These are phyloP conservation scores for Trissolcus japonicus DNA, from an alignment of 2,888 invertebrate genomes.

Conservation along the genomic window DNA sequence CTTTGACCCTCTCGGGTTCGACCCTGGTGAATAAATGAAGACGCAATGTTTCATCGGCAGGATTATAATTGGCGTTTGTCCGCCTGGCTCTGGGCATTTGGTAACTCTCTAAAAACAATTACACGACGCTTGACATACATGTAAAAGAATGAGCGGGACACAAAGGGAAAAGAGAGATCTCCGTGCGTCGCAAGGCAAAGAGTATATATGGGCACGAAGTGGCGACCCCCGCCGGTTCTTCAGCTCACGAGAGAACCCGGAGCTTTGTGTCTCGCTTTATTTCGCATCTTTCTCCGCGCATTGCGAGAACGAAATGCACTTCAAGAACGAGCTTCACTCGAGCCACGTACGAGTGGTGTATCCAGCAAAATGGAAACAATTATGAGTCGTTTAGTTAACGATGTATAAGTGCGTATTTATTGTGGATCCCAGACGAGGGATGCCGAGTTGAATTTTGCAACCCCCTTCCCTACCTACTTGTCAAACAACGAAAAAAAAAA, in stretches of 20 bases:
- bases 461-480: too few species aligned
- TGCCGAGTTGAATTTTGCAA: too few species aligned
- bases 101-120: constrained; percentile 54
- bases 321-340: constrained; percentile 28
- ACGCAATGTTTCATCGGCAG: constrained; percentile 27
- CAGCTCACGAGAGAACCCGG: not conserved
- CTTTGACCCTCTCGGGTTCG: constrained; percentile 7
- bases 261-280: constrained; percentile 35
- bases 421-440: not conserved
- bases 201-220: constrained; percentile 33
- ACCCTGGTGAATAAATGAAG: constrained; percentile 39
- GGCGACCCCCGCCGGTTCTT: constrained; percentile 11
- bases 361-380: constrained; percentile 51
- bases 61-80: constrained; percentile 45
- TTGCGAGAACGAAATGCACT: constrained; percentile 34
- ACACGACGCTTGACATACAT: constrained; percentile 51
- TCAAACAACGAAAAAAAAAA: too few species aligned
- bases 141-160: constrained; percentile 35
- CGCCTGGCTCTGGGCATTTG: constrained; percentile 43
- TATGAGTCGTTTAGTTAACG: constrained; percentile 52
- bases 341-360: constrained; percentile 37
- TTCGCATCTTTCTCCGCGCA: constrained; percentile 21
- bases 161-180: constrained; percentile 28
- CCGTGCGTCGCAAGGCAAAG: constrained; percentile 35
- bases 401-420: constrained; percentile 36